Evolutionary conservation across 2,797 vertebrate species (phyloP), one percentile per base, ranked within the genome.

Genomic region (Pelobates cultripes): DNA sequence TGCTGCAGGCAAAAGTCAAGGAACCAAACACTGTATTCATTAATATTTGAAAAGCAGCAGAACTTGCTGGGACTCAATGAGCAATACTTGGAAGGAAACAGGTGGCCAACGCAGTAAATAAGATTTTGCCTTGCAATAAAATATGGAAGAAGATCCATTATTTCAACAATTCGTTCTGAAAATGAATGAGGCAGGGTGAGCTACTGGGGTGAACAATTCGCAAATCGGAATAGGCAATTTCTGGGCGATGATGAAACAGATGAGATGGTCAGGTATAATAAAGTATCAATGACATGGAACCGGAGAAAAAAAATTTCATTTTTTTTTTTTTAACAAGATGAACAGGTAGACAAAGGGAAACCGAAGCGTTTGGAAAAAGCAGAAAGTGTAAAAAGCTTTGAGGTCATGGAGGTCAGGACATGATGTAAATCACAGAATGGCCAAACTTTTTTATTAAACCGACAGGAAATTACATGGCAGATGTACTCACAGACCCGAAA

Each of bases 1-100:
- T 75, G 73, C 73, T 47, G 17, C 73, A 75, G 73, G 73, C 61
- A 10, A 64, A 66, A 75, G 43, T 42, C 44, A 75, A 75, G 60
- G 55, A 64, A 47, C 61, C 45, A 45, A 40, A 47, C 43, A 45
- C 28, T 7, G n/a, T 64, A 66, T 47, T 45, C 60, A 75, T 75
- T 64, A 75, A 64, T 47, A 75, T 63, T 28, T 61, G 40, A 63
- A 7, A 75, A 51, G 70, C 13, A 71, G 45, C 45, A 53, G 70
- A 71, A 17, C 55, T 43, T 10, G 44, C 45, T 45, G 57, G 73
- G 44, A 4, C 28, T 43, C 73, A n/a, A 45, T 67, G 63, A 68
- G 63, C 41, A 13, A 41, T 47, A 51, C 40, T 15, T 4, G 45
- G 44, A 15, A 55, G 3, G 17, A 43, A 77, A 77, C 75, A 77